A percentile compares a stretch with the other conserved stretches of the same genome.
These are phyloP conservation scores for Volucella bombylans DNA, from an alignment of 2,888 invertebrate species.

Conservation along the genomic window DNA sequence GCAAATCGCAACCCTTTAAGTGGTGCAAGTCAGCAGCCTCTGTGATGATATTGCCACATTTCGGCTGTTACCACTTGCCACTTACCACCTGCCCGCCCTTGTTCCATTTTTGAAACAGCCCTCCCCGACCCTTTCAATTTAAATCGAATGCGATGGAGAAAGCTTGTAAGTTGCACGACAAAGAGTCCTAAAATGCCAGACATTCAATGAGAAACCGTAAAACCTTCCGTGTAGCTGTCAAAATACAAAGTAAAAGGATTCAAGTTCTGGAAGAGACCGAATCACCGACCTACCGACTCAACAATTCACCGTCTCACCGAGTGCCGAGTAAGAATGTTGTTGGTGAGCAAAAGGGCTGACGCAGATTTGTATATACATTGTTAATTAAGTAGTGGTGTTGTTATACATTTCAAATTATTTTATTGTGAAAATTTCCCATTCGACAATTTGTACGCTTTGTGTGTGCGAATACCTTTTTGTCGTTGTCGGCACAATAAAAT, in stretches of 20 bases:
- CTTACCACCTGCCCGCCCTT: conserved; percentile 55
- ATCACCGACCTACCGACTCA: background rate
- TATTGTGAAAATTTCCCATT: conserved; percentile 67
- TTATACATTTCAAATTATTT: conserved; percentile 73
- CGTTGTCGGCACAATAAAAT: conserved; percentile 29
- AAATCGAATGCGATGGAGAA: conserved; percentile 73
- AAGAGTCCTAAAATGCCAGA: conserved; percentile 72
- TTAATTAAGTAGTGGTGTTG: conserved; percentile 74
- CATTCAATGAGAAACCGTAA: conserved; percentile 69
- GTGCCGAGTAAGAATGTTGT: conserved; percentile 23
- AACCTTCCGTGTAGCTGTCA: conserved; percentile 74
- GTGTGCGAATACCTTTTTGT: conserved; percentile 21
- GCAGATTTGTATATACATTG: conserved; percentile 72
- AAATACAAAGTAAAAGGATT: conserved; percentile 74
- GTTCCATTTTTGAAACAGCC: conserved; percentile 32
- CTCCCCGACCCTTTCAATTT: conserved; percentile 59
- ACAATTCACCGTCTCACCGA: background rate
- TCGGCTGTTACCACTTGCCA: conserved; percentile 46
- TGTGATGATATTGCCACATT: conserved; percentile 49
- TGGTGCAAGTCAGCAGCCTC: conserved; percentile 56
- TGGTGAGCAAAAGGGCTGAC: conserved; percentile 54
- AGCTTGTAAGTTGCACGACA: conserved; percentile 72
- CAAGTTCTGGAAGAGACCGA: conserved; percentile 24
- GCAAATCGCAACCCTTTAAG: conserved; percentile 74
- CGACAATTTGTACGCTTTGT: conserved; percentile 59